Conservation (phyloP, 2,888 invertebrate species). For the Acronicta alni region DNA sequence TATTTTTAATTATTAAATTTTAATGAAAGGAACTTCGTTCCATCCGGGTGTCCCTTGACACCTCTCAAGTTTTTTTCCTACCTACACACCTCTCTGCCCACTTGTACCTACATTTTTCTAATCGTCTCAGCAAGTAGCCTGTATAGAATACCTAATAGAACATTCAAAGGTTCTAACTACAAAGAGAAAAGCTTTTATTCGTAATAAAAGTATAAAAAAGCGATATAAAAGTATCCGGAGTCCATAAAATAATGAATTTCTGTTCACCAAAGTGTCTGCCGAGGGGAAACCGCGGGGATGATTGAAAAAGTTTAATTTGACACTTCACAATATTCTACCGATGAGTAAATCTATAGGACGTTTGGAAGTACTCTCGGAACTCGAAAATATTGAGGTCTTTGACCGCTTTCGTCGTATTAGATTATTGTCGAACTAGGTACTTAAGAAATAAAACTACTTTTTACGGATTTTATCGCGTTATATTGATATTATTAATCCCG, state of each 20-base stretch:
- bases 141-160: conserved; percentile 9
- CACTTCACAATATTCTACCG: conserved; percentile 61
- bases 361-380: conserved; percentile 38
- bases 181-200: conserved; percentile 44
- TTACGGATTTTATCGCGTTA: too few relatives aligned
- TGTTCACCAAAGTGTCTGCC: conserved; percentile 50
- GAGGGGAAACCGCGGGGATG: conserved; percentile 59
- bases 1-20: too few relatives aligned
- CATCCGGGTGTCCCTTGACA: too few relatives aligned
- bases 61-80: too few relatives aligned
- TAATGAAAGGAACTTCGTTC: too few relatives aligned
- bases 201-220: conserved; percentile 52
- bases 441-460: not conserved
- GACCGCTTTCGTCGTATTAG: too few relatives aligned
- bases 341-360: conserved; percentile 32
- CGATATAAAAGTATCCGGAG: conserved; percentile 49
- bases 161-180: conserved; percentile 31
- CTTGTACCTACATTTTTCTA: conserved; percentile 2
- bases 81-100: not conserved
- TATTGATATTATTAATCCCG: too few relatives aligned
- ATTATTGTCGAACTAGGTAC: too few relatives aligned
- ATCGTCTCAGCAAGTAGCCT: not conserved
- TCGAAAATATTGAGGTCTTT: conserved; percentile 24
- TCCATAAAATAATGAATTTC: conserved; percentile 62
- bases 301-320: conserved; percentile 80